phyloP scores from a whole-genome alignment of 2,888 invertebrate genomes.

The Hipparchia sbordonii region DNA sequence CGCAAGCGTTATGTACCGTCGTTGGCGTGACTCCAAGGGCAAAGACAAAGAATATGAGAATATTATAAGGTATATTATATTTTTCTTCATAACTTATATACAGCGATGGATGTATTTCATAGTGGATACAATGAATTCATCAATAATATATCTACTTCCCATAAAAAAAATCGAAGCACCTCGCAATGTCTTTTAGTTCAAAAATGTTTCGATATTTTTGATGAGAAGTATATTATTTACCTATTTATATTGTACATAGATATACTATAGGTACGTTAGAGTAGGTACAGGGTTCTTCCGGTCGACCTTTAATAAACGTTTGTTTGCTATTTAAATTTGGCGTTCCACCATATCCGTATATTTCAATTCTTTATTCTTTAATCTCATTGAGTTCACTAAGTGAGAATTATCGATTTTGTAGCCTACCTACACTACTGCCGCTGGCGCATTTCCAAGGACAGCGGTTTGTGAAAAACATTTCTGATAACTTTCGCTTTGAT shows the following conservation, averaged over 20 bases:
- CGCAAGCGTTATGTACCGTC: conserved; percentile 99
- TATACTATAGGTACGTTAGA: no score
- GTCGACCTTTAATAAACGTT: background rate
- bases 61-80: conserved; percentile 91
- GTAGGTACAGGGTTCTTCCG: no score
- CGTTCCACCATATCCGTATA: background rate
- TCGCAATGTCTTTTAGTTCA: no score
- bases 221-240: no score
- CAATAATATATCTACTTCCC: no score
- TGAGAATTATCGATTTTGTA: background rate
- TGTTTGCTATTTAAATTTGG: background rate
- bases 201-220: no score
- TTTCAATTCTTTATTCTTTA: background rate
- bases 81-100: conserved; percentile 85
- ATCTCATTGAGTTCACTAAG: background rate
- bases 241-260: no score
- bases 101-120: conserved; percentile 99
- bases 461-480: conserved; percentile 1
- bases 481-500: conserved; percentile 9
- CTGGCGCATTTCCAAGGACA: conserved; percentile 5
- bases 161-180: no score
- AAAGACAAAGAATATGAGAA: conserved; percentile 99
- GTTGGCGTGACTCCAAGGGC: conserved; percentile 99
- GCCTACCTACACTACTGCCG: background rate
- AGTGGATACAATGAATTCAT: no score